phyloP scores from a whole-genome alignment of 2,113 vertebrate genomes.

The Sphyrna mokarran region DNA sequence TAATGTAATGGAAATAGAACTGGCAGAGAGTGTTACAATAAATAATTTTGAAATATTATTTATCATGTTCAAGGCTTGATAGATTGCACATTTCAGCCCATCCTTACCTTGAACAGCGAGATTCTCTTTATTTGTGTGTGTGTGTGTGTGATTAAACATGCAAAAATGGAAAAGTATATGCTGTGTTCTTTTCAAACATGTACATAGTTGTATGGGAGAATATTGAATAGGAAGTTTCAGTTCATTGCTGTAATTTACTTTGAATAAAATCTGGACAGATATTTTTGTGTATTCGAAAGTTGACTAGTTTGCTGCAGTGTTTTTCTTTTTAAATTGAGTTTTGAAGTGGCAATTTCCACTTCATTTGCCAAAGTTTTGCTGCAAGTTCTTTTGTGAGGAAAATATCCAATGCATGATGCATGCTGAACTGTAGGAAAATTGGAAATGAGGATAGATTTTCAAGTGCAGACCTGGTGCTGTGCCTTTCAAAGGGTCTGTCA shows the following conservation, averaged over 20 bases:
- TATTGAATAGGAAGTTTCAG: background rate
- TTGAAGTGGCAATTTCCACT: background rate
- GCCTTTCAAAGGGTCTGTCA: background rate
- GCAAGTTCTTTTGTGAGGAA: background rate
- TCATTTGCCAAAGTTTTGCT: slow-evolving; percentile 35
- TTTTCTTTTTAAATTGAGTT: background rate
- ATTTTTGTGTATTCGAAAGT: background rate
- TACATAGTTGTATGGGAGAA: background rate
- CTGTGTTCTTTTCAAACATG: background rate
- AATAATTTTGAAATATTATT: background rate
- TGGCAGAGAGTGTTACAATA: background rate
- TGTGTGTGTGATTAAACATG: background rate
- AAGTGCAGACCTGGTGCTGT: background rate
- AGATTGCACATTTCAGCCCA: background rate
- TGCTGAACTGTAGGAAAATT: background rate
- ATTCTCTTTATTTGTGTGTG: background rate
- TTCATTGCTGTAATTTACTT: background rate
- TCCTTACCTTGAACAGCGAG: background rate
- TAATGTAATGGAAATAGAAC: background rate
- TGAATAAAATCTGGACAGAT: background rate
- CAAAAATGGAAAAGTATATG: background rate
- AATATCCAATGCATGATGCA: background rate
- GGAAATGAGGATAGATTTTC: background rate
- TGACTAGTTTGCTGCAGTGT: background rate
- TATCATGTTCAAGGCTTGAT: background rate